These are phyloP conservation scores for Stichopus chloronotus DNA, from an alignment of 35 echinoderm and acorn worm species.

Conservation along the genomic window DNA sequence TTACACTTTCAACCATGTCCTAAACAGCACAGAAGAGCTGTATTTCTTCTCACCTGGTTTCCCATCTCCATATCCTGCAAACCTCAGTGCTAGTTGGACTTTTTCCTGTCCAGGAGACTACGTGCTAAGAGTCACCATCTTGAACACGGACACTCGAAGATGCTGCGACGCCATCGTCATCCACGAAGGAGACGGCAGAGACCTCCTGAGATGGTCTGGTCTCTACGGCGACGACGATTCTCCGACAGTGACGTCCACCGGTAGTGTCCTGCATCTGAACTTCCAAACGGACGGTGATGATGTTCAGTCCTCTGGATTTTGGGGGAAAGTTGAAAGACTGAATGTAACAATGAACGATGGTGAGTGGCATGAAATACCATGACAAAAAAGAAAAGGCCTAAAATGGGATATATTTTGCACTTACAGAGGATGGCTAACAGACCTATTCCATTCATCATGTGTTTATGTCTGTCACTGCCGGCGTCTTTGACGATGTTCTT, in stretches of 20 bases:
- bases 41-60: slow-evolving; percentile 34
- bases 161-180: slow-evolving; percentile 31
- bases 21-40: not conserved
- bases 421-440: no score
- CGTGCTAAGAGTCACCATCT: slow-evolving; percentile 10
- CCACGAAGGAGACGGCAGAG: not conserved
- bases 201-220: slow-evolving; percentile 9
- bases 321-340: not conserved
- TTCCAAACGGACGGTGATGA: not conserved
- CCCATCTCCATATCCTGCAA: not conserved
- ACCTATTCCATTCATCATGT: no score
- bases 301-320: not conserved
- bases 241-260: not conserved
- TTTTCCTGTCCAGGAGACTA: slow-evolving; percentile 25
- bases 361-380: slow-evolving; percentile 18
- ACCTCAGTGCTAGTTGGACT: not conserved
- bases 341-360: not conserved
- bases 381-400: no score
- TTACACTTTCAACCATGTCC: not conserved
- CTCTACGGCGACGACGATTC: not conserved
- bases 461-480: no score
- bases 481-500: no score
- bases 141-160: not conserved
- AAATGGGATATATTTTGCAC: no score
- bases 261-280: not conserved